These are phyloP conservation scores for Fabriciana adippe DNA, from an alignment of 2,888 invertebrate species.

Conservation along the genomic window DNA sequence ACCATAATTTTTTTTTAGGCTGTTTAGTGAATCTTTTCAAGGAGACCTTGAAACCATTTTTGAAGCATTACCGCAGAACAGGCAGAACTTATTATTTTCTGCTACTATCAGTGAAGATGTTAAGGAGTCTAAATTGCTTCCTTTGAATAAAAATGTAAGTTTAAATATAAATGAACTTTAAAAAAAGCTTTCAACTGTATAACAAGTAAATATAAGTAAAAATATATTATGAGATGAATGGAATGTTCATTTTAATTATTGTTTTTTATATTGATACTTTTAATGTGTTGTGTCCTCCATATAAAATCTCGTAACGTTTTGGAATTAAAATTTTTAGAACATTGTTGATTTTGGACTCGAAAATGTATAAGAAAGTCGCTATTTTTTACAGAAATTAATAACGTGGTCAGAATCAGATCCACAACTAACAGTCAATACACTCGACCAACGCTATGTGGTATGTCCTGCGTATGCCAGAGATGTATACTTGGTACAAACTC, in stretches of 20 bases:
- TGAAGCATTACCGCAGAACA: constrained; percentile 86
- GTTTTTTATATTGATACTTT: neutral
- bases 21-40: constrained; percentile 90
- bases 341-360: too few relatives aligned
- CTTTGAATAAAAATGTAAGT: constrained; percentile 84
- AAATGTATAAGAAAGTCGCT: neutral
- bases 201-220: too few relatives aligned
- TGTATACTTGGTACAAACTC: constrained; percentile 92
- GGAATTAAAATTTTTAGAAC: too few relatives aligned
- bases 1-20: constrained; percentile 52
- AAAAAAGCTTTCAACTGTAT: too few relatives aligned
- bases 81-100: constrained; percentile 95
- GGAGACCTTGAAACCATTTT: constrained; percentile 92
- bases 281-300: too few relatives aligned
- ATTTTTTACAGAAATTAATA: constrained; percentile 59
- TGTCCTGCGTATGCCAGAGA: constrained; percentile 96
- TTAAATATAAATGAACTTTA: neutral
- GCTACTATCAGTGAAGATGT: constrained; percentile 96
- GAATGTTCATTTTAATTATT: neutral
- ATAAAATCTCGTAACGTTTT: too few relatives aligned
- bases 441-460: constrained; percentile 95
- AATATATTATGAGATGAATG: too few relatives aligned
- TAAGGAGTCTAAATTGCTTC: constrained; percentile 85
- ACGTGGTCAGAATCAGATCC: constrained; percentile 87
- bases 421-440: constrained; percentile 91